Evolutionary conservation across 2,888 invertebrate species (phyloP).

Genomic region (Drosophila borborema): DNA sequence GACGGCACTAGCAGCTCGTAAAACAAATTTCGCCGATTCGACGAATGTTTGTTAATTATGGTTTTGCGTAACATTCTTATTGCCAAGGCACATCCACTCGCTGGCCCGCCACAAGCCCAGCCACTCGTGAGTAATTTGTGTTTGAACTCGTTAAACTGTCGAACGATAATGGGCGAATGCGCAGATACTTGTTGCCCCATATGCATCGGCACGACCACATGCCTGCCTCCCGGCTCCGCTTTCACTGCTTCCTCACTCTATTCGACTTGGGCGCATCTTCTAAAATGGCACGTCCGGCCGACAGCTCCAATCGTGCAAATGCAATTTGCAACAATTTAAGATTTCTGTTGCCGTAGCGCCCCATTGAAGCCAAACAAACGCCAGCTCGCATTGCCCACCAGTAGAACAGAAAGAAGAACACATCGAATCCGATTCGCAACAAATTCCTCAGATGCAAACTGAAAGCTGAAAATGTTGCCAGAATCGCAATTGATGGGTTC

Average conservation of each 20-base stretch:
- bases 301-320: slow-evolving; percentile 52
- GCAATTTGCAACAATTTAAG: slow-evolving; percentile 78
- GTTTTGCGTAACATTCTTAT: slow-evolving; percentile 73
- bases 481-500: slow-evolving; percentile 73
- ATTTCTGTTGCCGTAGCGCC: slow-evolving; percentile 56
- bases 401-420: slow-evolving; percentile 14
- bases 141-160: slow-evolving; percentile 77
- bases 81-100: slow-evolving; percentile 25
- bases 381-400: slow-evolving; percentile 62
- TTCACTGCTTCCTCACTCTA: slow-evolving; percentile 7
- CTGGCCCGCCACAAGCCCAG: slow-evolving; percentile 38
- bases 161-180: slow-evolving; percentile 58
- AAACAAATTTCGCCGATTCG: slow-evolving; percentile 63
- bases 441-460: slow-evolving; percentile 64
- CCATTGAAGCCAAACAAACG: slow-evolving; percentile 63
- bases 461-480: slow-evolving; percentile 63
- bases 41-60: slow-evolving; percentile 78
- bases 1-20: slow-evolving; percentile 56
- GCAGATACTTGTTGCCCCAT: slow-evolving; percentile 56
- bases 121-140: slow-evolving; percentile 72
- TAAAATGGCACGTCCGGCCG: slow-evolving; percentile 74
- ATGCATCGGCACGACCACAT: slow-evolving; percentile 70
- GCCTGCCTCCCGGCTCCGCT: slow-evolving; percentile 12
- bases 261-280: slow-evolving; percentile 50
- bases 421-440: slow-evolving; percentile 38